Evolutionary conservation across 1,140 invertebrate species (phyloP), one percentile per base, ranked within the genome.

Genomic region (Calycopis cecrops): DNA sequence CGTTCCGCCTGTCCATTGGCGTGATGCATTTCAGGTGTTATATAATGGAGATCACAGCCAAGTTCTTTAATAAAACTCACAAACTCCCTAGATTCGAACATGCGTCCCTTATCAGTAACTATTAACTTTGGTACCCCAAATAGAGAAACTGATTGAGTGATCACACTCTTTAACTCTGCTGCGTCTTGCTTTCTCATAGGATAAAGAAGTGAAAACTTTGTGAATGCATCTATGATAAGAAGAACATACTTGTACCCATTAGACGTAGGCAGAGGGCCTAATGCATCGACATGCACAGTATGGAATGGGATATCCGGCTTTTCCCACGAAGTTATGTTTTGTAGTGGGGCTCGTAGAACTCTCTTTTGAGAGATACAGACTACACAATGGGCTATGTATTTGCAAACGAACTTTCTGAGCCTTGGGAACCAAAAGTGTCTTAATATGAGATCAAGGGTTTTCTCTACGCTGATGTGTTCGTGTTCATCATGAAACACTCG

Each of bases 1-100:
- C 55, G 9, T 9, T 64, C 58, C 0, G 42, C 58, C 14, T 63
- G 57, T 0, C 60, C 57, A 9, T 62, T 62, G 0, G 42, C 21
- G 0, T 59, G 50, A 21, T 63, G 57, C 57, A 63, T 59, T 12
- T 59, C 61, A 0, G 61, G 57, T 6, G 61, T 63, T n/a, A 59
- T 59, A 9, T 35, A n/a, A 17, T 63, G 61, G 1, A 53, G 28
- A 0, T 38, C 14, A 17, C 33, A 49, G 0, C 57, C 55, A 8
- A 63, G 0, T 0, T 58, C 47, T 1, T 34, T 37, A 0, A 53
- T 12, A 33, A 44, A 59, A 9, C 1, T 38, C 1, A 18, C 9
- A 28, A 61, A 61, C 3, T 14, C 44, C 0, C 7, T 14, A 0
- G 48, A 52, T 28, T 62, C 62, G 16, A 60, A 70, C 62, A 67